Conservation (phyloP, 1,140 invertebrate species). For the Formica selysi region DNA sequence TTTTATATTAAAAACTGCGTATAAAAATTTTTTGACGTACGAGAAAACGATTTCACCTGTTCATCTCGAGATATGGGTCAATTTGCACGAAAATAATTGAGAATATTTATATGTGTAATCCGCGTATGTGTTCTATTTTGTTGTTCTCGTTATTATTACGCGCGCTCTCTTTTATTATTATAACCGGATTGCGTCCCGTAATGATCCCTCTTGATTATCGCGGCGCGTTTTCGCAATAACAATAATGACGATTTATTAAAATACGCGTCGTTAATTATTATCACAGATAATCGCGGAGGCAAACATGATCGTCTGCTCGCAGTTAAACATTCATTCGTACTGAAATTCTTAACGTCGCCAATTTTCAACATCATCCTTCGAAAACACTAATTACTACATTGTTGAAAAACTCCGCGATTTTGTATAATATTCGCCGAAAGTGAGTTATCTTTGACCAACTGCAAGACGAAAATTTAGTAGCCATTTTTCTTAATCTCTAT, state of each 20-base stretch:
- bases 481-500: constrained; percentile 50
- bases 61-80: background rate
- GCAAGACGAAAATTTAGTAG: constrained; percentile 37
- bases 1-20: background rate
- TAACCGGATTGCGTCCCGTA: constrained; percentile 52
- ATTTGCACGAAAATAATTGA: constrained; percentile 29
- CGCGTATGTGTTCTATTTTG: constrained; percentile 39
- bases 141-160: constrained; percentile 44
- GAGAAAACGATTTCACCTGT: background rate
- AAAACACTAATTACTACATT: constrained; percentile 35
- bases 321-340: constrained; percentile 53
- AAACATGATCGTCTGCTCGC: constrained; percentile 34
- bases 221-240: constrained; percentile 30
- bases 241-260: constrained; percentile 63
- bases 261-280: constrained; percentile 62
- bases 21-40: background rate
- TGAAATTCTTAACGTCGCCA: constrained; percentile 52
- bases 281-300: constrained; percentile 56
- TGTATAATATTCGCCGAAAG: constrained; percentile 1
- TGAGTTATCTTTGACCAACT: constrained; percentile 10
- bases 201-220: constrained; percentile 56
- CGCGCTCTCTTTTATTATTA: constrained; percentile 54
- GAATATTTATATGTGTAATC: constrained; percentile 11
- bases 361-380: constrained; percentile 42
- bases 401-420: constrained; percentile 36